phyloP scores from a whole-genome alignment of 1,140 invertebrate species.

The Oppia nitens region DNA sequence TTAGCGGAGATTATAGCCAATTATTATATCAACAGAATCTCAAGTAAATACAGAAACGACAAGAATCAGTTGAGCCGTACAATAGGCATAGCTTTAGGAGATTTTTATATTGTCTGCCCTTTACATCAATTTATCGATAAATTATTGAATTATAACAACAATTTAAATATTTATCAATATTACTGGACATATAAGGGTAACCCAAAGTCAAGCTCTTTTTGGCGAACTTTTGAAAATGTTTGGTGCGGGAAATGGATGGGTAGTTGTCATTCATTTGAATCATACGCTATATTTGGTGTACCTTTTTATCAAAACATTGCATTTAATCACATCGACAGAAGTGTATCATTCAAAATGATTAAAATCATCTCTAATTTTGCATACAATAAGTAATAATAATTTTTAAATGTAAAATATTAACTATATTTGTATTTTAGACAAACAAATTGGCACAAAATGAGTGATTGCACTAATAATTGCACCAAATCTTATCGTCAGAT shows the following conservation, averaged over 20 bases:
- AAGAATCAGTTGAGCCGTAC: not conserved
- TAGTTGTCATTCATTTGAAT: slow-evolving; percentile 6
- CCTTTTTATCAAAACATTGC: not conserved
- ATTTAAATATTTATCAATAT: slow-evolving; percentile 5
- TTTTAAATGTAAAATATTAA: too few relatives aligned
- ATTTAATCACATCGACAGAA: slow-evolving; percentile 1
- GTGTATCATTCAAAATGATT: slow-evolving; percentile 5
- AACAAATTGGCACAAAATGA: too few relatives aligned
- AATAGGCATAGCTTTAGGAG: not conserved
- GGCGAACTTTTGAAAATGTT: slow-evolving; percentile 1
- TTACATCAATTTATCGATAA: not conserved
- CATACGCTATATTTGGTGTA: slow-evolving; percentile 6
- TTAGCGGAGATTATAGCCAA: not conserved
- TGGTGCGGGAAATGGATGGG: slow-evolving; percentile 13
- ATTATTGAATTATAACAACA: not conserved
- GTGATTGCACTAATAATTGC: too few relatives aligned
- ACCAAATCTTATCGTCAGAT: too few relatives aligned
- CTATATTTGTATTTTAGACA: too few relatives aligned
- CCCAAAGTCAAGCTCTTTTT: slow-evolving; percentile 2
- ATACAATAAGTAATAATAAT: slow-evolving; percentile 6
- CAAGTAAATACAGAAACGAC: not conserved
- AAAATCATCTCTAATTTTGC: not conserved
- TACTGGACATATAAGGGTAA: slow-evolving; percentile 10
- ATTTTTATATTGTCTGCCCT: slow-evolving; percentile 6
- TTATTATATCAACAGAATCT: not conserved